Percentiles rank a stretch among this genome's conserved stretches.
Conservation (phyloP, 2,888 invertebrate species). For the Alitta virens region DNA sequence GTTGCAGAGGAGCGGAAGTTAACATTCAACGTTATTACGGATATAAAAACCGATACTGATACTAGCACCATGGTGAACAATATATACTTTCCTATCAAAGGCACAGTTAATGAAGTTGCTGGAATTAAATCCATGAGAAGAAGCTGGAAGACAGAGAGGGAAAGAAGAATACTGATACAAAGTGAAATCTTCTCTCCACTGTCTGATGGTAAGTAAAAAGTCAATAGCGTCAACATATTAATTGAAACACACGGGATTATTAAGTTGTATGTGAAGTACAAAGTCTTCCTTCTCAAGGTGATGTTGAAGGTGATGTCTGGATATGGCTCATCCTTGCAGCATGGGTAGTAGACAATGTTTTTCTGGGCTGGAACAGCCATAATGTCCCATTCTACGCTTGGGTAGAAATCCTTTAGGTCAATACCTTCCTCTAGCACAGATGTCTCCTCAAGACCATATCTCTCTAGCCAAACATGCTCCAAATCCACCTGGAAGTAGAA, state of each 20-base stretch:
- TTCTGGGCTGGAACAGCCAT: conserved; percentile 64
- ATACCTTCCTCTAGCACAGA: conserved; percentile 42
- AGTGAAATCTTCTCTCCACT: conserved; percentile 87
- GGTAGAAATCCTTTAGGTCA: conserved; percentile 55
- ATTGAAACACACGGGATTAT: conserved; percentile 84
- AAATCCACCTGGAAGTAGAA: conserved; percentile 29
- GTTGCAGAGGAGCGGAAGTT: conserved; percentile 92
- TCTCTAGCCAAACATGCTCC: conserved; percentile 26
- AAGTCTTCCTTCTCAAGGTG: conserved; percentile 88
- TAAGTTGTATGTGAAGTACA: conserved; percentile 78
- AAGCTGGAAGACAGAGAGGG: conserved; percentile 96
- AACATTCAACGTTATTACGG: conserved; percentile 93
- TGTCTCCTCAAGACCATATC: conserved; percentile 2
- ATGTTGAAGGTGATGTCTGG: conserved; percentile 96
- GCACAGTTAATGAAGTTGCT: conserved; percentile 92
- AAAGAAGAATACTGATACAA: conserved; percentile 91
- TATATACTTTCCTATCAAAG: conserved; percentile 84
- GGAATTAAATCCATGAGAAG: conserved; percentile 97
- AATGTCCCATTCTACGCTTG: conserved; percentile 56
- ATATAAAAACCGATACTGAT: conserved; percentile 90
- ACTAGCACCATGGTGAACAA: conserved; percentile 99
- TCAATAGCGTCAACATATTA: conserved; percentile 94
- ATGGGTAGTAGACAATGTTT: conserved; percentile 68
- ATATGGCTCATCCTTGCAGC: conserved; percentile 86
- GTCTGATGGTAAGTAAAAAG: conserved; percentile 96